phyloP scores from a whole-genome alignment of 2,797 vertebrate genomes.

The Cirrhinus mrigala region DNA sequence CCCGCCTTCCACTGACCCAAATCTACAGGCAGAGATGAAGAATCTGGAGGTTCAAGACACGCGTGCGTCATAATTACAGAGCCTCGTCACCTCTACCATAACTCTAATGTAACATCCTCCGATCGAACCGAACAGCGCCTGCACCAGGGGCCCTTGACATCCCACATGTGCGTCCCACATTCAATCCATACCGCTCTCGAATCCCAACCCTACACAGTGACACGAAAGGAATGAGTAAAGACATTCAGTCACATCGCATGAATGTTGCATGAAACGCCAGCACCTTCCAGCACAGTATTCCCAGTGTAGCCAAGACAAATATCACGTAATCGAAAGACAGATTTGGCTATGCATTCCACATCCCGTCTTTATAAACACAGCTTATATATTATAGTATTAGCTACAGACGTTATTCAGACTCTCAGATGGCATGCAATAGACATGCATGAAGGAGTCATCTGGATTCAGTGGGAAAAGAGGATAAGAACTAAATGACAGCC shows the following conservation, averaged over 20 bases:
- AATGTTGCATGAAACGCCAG: conserved; percentile 66
- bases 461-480: not conserved
- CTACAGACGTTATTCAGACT: conserved; percentile 26
- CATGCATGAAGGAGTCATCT: not conserved
- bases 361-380: conserved; percentile 32
- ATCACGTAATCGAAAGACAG: conserved; percentile 39
- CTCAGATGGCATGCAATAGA: not conserved
- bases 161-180: not conserved
- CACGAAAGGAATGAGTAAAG: not conserved
- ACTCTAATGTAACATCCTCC: not conserved
- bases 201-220: conserved; percentile 6
- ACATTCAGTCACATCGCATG: conserved; percentile 61
- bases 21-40: conserved; percentile 17
- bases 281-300: conserved; percentile 1
- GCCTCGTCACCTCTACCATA: conserved; percentile 3
- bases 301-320: conserved; percentile 36
- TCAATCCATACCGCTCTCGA: not conserved
- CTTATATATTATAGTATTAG: conserved; percentile 19
- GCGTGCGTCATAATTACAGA: not conserved
- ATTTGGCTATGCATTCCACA: conserved; percentile 33
- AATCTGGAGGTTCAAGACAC: not conserved
- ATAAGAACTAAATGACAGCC: conserved; percentile 12
- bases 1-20: conserved; percentile 15
- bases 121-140: not conserved
- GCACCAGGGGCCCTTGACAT: not conserved